Percentiles rank a stretch among this genome's conserved stretches.
phyloP scores from a whole-genome alignment of 2,113 vertebrate species.

The Phyllostomus hastatus region DNA sequence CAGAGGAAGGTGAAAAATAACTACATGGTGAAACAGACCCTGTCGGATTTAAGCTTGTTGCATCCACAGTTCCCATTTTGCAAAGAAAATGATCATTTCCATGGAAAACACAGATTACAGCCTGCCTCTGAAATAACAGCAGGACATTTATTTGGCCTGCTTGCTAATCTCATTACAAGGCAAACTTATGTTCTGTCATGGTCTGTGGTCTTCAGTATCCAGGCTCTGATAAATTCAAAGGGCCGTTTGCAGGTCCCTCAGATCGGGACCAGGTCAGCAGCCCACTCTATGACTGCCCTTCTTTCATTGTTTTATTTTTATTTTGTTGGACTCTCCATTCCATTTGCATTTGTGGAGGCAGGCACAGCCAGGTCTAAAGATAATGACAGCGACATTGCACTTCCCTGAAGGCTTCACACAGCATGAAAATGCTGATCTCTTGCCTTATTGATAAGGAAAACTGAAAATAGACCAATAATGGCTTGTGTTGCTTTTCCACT shows the following conservation, averaged over 20 bases:
- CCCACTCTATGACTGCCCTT: background rate
- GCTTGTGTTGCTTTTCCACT: constrained; percentile 50
- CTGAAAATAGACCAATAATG: constrained; percentile 37
- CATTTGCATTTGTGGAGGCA: background rate
- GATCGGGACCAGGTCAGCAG: background rate
- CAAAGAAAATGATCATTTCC: constrained; percentile 51
- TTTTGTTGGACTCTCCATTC: constrained; percentile 51
- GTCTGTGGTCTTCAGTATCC: constrained; percentile 48
- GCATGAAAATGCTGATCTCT: constrained; percentile 53
- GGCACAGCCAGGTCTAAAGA: constrained; percentile 11
- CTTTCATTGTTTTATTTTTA: constrained; percentile 32
- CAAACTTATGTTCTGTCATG: constrained; percentile 56
- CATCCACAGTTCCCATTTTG: background rate
- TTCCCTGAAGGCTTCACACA: constrained; percentile 21
- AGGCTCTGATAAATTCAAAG: constrained; percentile 54
- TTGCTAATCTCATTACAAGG: constrained; percentile 64
- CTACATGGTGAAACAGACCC: constrained; percentile 33
- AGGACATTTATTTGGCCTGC: constrained; percentile 61
- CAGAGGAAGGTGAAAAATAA: constrained; percentile 53
- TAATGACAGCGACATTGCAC: constrained; percentile 29
- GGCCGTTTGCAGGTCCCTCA: background rate
- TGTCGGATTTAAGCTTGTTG: constrained; percentile 20
- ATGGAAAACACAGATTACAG: constrained; percentile 59
- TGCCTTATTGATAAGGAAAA: constrained; percentile 60
- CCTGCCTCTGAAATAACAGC: constrained; percentile 50